phyloP scores from a whole-genome alignment of 2,888 invertebrate species.

The Drosophila koepferae region DNA sequence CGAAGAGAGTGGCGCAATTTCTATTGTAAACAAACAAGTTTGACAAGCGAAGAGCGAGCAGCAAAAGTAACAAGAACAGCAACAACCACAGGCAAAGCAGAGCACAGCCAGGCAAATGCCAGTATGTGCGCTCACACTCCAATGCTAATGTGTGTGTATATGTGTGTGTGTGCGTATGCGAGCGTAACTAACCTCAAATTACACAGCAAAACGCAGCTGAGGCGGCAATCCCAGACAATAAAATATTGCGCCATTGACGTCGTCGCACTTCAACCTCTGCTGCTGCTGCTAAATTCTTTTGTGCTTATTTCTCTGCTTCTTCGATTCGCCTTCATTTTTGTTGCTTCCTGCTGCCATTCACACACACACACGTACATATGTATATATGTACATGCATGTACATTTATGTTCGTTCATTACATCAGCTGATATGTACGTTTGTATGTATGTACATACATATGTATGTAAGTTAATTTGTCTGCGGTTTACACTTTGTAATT shows the following conservation, averaged over 20 bases:
- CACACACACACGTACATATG: constrained; percentile 1
- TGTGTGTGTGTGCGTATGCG: constrained; percentile 10
- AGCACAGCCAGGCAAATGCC: constrained; percentile 29
- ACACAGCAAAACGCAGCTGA: constrained; percentile 37
- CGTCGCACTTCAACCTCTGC: constrained; percentile 32
- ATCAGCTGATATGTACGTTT: constrained; percentile 6
- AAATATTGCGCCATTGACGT: constrained; percentile 47
- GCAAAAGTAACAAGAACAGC: constrained; percentile 10
- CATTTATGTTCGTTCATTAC: constrained; percentile 18
- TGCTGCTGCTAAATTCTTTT: constrained; percentile 35
- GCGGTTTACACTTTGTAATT: constrained; percentile 57
- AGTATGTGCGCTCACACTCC: constrained; percentile 24
- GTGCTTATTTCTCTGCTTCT: constrained; percentile 24
- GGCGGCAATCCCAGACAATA: constrained; percentile 27
- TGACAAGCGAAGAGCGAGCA: constrained; percentile 37
- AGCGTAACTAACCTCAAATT: constrained; percentile 61
- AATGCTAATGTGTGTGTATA: neutral
- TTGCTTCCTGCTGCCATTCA: constrained; percentile 45
- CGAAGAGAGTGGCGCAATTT: constrained; percentile 45
- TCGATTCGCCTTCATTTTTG: constrained; percentile 28
- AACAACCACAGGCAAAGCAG: constrained; percentile 6
- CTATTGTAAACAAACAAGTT: constrained; percentile 70
- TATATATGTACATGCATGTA: neutral
- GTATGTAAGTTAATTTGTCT: constrained; percentile 31
- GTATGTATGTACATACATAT: neutral